Base-by-base conservation (phyloP, 2,888 invertebrate species). In the Melanostoma scalare region DNA sequence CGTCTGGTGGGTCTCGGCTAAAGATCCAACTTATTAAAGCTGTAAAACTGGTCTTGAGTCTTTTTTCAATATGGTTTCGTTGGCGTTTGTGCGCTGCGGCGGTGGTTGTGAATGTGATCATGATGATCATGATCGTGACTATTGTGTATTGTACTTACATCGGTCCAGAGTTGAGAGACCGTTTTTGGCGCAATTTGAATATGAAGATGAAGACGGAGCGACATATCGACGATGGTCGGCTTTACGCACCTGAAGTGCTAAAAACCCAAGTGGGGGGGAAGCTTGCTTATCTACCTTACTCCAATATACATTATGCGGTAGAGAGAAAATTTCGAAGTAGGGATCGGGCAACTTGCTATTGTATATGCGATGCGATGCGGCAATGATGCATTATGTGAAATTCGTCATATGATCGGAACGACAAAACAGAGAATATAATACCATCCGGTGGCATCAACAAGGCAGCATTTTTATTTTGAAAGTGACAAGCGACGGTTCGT, bases 391-490 rank as follows among this genome's bases (percentile, higher is more conserved):
- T 79, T 67, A 76, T 81, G 79, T 75, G 65, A 79, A 79, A 79
- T 71, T 84, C 74, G 79, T 84, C 79, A 84, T 79, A 78, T 60
- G 84, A 79, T 79, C 79, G 65, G 35, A 35, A 60, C 53, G 36
- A 42, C 69, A 69, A 63, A 38, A 9, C 79, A 55, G 79, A 79
- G 84, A 84, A 86, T 90, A 90, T 90, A 90, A 89, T 90, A 90
- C 88, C 87, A 88, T 87, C 87, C 87, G 89, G 87, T 88, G 89
- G 87, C 88, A 89, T 89, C 89, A 86, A 86, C 86, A 86, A 86
- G 20, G 87, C 89, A 89, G 89, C 91, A 90, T 90, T 91, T 90
- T 88, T 85, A 89, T 88, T 88, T 89, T 89, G 90, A 89, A 88
- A 89, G 90, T 89, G 89, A 89, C 88, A 89, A 90, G 88, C 88